phyloP scores from a whole-genome alignment of 2,797 vertebrate species.

The Taeniopygia guttata region DNA sequence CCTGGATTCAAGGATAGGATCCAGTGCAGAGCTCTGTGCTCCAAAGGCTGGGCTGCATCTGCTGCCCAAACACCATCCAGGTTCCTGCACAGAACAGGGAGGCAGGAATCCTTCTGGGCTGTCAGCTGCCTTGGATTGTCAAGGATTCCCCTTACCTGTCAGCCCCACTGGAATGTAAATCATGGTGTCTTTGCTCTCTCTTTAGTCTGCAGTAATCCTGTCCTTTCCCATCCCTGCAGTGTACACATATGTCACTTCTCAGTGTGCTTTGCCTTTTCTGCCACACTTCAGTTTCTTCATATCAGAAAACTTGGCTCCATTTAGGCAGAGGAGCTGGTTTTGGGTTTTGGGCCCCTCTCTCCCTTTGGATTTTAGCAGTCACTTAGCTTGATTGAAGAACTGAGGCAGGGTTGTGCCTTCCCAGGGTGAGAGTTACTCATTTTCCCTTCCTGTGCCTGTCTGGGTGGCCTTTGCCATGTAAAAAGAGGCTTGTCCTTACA shows the following conservation, averaged over 20 bases:
- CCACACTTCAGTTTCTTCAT: not conserved
- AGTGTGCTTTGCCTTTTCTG: not conserved
- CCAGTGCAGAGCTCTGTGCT: not conserved
- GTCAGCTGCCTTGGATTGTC: not conserved
- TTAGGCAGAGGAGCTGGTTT: not conserved
- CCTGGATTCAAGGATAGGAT: not conserved
- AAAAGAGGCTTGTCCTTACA: not conserved
- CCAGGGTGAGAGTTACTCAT: not conserved
- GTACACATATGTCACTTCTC: fast-evolving
- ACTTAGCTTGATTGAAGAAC: not conserved
- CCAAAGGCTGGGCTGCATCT: not conserved
- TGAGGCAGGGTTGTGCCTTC: not conserved
- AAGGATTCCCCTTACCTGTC: not conserved
- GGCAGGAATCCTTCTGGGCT: not conserved
- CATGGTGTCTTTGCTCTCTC: not conserved
- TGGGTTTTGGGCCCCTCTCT: not conserved
- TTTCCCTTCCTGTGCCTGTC: not conserved
- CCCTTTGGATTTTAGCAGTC: not conserved
- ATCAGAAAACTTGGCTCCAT: not conserved
- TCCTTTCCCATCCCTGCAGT: not conserved
- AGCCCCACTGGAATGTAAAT: not conserved
- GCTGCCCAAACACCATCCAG: not conserved
- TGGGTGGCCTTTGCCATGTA: not conserved
- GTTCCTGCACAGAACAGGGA: not conserved
- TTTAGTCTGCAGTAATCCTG: not conserved